phyloP scores from a whole-genome alignment of 2,888 invertebrate genomes.

The Dyspetes luteomarginatus region DNA sequence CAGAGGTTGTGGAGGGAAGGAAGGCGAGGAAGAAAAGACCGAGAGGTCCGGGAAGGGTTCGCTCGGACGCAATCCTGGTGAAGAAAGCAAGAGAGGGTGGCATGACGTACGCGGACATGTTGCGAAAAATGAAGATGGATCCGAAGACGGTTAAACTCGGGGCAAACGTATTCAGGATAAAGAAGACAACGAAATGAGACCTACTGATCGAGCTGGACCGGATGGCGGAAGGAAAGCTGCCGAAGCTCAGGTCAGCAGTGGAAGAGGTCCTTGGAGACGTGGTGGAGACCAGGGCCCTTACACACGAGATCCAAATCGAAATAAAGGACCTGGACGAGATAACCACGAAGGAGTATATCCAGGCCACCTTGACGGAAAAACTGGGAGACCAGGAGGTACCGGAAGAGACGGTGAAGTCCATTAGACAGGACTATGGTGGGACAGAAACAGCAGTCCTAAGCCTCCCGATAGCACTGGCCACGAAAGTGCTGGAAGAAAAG shows the following conservation, averaged over 20 bases:
- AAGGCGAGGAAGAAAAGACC: too few relatives aligned
- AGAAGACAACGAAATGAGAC: conserved; percentile 22
- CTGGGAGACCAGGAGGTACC: not conserved
- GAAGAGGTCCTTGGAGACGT: not conserved
- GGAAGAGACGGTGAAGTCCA: conserved; percentile 6
- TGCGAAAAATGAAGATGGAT: not conserved
- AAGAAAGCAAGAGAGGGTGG: too few relatives aligned
- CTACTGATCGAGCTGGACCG: conserved; percentile 15
- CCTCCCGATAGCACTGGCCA: conserved; percentile 35
- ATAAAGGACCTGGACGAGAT: conserved; percentile 57
- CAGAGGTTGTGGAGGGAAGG: too few relatives aligned
- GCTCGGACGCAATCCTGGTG: conserved; percentile 53
- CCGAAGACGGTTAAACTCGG: not conserved
- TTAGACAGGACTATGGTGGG: conserved; percentile 49
- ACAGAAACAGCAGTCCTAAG: conserved; percentile 55
- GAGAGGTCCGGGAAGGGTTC: conserved; percentile 46
- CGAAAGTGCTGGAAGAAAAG: not conserved
- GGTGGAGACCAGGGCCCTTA: conserved; percentile 34
- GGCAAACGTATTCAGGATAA: not conserved
- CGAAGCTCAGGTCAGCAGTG: conserved; percentile 5
- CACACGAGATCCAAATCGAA: conserved; percentile 54
- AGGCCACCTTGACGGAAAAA: not conserved
- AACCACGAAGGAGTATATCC: conserved; percentile 56
- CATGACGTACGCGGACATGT: conserved; percentile 14
- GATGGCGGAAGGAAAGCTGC: not conserved